phyloP scores from a whole-genome alignment of 2,797 vertebrate species.

The Phaenicophaeus curvirostris region DNA sequence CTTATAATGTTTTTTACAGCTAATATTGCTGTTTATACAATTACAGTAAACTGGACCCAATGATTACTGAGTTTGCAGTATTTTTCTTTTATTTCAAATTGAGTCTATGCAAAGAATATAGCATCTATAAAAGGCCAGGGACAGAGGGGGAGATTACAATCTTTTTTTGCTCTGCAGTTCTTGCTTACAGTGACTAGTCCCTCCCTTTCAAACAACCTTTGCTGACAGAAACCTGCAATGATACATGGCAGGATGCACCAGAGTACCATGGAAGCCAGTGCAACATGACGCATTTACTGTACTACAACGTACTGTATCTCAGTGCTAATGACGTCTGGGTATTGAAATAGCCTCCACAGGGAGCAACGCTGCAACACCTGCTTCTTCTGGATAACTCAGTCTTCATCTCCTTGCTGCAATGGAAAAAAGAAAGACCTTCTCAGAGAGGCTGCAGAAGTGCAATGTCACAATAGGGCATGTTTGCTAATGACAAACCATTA shows the following conservation, averaged over 20 bases:
- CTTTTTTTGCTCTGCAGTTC: background rate
- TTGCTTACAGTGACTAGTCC: background rate
- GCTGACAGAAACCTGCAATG: constrained; percentile 55
- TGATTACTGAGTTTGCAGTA: background rate
- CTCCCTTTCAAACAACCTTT: constrained; percentile 76
- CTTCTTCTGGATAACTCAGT: constrained; percentile 50
- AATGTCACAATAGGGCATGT: constrained; percentile 44
- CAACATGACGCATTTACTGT: constrained; percentile 67
- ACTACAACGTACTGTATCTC: constrained; percentile 63
- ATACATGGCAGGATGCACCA: constrained; percentile 66
- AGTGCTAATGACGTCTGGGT: constrained; percentile 69
- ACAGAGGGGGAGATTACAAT: background rate
- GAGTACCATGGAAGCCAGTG: constrained; percentile 38
- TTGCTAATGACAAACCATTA: constrained; percentile 49
- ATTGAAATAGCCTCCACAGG: constrained; percentile 66
- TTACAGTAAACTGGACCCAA: background rate
- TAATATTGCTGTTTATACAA: background rate
- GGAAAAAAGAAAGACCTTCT: background rate
- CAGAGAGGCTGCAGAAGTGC: constrained; percentile 2
- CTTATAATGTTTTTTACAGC: background rate
- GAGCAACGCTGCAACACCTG: constrained; percentile 70
- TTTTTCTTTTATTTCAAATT: background rate
- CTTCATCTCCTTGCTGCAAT: constrained; percentile 30
- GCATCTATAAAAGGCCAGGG: rapidly evolving
- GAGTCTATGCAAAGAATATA: background rate